Evolutionary conservation across 2,797 vertebrate genomes (phyloP).

Genomic region (Sebastes cheni): DNA sequence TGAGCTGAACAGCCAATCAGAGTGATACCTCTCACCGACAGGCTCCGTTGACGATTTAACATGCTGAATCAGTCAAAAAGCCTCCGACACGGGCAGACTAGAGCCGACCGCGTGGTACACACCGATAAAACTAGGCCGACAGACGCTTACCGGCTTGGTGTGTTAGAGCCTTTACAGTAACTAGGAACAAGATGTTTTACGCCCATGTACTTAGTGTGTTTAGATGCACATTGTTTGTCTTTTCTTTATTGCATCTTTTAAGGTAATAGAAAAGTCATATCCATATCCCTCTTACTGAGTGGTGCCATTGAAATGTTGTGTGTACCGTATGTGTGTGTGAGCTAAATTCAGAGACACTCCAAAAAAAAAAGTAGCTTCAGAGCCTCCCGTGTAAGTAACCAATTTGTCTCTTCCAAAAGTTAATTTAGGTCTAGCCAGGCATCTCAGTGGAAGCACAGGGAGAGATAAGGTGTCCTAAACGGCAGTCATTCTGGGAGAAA

Average conservation of each 20-base stretch:
- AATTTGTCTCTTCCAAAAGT: constrained; percentile 44
- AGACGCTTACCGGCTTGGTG: too few species aligned
- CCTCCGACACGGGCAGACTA: too few species aligned
- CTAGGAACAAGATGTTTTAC: neutral
- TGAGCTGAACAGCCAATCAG: too few species aligned
- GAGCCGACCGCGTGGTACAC: too few species aligned
- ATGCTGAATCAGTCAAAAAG: too few species aligned
- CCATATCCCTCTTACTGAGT: neutral
- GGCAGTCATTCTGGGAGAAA: constrained; percentile 30
- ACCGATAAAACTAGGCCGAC: too few species aligned
- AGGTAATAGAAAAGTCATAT: neutral
- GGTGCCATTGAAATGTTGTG: neutral
- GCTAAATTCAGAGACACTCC: constrained; percentile 1
- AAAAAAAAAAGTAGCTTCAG: neutral
- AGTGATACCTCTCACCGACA: too few species aligned
- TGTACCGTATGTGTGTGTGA: neutral
- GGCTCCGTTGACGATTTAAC: too few species aligned
- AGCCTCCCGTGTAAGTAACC: constrained; percentile 26
- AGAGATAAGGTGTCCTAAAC: constrained; percentile 57
- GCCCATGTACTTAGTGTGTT: neutral
- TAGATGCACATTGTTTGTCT: neutral
- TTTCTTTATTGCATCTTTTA: neutral
- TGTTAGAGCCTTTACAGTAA: rapidly evolving
- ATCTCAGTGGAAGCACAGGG: constrained; percentile 14
- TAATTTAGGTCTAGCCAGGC: constrained; percentile 40